These are phyloP conservation scores for Morbakka virulenta DNA, from an alignment of 30 jellyfish, hydroid and myxozoan genomes.

Conservation along the genomic window DNA sequence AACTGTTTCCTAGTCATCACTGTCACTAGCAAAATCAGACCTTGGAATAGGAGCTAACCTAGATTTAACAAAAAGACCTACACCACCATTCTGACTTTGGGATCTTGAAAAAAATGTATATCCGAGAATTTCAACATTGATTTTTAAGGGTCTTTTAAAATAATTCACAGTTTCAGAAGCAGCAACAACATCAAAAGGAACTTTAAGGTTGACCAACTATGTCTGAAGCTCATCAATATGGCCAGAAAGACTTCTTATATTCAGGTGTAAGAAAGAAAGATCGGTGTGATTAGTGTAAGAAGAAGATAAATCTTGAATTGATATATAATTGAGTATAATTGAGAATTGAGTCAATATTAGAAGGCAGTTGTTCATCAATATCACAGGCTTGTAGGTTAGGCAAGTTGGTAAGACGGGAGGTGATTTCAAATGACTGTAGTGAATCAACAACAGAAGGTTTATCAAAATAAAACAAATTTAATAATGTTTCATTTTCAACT, in stretches of 20 bases:
- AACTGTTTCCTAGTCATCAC: background rate
- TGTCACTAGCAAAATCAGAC: background rate
- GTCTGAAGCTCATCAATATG: background rate
- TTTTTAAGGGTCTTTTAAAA: background rate
- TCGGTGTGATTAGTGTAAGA: background rate
- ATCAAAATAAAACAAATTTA: background rate
- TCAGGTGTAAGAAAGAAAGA: background rate
- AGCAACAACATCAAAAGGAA: background rate
- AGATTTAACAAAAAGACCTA: background rate
- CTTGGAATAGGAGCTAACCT: constrained; percentile 30
- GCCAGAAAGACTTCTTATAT: background rate
- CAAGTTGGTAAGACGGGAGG: background rate
- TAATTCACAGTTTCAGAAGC: background rate
- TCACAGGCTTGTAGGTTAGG: background rate
- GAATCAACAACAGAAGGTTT: background rate
- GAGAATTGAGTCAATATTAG: background rate
- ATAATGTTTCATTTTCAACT: background rate
- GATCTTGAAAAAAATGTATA: background rate
- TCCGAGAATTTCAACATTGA: background rate
- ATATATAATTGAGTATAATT: too few species aligned
- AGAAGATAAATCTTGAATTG: background rate
- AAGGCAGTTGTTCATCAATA: background rate
- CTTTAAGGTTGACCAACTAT: background rate
- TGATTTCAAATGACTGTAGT: background rate
- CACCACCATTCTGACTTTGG: background rate